These are phyloP conservation scores for Ara ararauna DNA, from an alignment of 2,797 vertebrate genomes.

Conservation along the genomic window DNA sequence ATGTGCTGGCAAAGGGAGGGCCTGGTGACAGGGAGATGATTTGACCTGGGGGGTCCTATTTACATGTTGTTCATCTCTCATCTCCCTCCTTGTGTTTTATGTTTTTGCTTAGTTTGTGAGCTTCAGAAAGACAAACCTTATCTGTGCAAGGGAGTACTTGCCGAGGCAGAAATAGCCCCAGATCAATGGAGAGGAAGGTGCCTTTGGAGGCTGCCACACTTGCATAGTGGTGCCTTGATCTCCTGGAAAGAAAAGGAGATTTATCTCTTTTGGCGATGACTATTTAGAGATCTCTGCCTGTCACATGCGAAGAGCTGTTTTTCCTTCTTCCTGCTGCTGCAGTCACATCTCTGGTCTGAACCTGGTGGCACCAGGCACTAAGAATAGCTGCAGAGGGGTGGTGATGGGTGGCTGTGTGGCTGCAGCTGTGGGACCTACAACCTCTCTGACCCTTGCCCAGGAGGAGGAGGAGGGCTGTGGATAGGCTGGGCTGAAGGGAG, in stretches of 20 bases:
- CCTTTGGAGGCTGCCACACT: neutral
- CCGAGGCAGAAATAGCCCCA: neutral
- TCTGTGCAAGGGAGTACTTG: neutral
- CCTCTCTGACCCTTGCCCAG: neutral
- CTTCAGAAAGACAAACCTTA: neutral
- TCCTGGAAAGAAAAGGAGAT: neutral
- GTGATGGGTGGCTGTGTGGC: neutral
- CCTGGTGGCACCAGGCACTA: neutral
- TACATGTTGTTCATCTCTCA: slow-evolving; percentile 32
- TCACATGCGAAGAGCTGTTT: neutral
- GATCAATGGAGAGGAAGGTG: neutral
- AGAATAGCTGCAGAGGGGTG: neutral
- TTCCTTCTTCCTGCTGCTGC: neutral
- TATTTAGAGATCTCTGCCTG: neutral
- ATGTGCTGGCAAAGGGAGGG: slow-evolving; percentile 41
- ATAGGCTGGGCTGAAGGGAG: neutral
- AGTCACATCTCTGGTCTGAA: neutral
- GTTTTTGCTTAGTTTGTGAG: neutral
- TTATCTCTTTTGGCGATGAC: neutral
- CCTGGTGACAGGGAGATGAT: neutral
- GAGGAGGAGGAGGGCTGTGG: neutral
- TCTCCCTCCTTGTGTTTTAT: neutral
- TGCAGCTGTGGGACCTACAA: neutral
- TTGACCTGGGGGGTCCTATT: slow-evolving; percentile 39
- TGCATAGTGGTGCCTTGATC: neutral